Percentiles rank a stretch among this genome's conserved stretches.
These are phyloP conservation scores for Epizoanthus scotinus DNA, from an alignment of 92 coral and sea anemone genomes.

Conservation along the genomic window DNA sequence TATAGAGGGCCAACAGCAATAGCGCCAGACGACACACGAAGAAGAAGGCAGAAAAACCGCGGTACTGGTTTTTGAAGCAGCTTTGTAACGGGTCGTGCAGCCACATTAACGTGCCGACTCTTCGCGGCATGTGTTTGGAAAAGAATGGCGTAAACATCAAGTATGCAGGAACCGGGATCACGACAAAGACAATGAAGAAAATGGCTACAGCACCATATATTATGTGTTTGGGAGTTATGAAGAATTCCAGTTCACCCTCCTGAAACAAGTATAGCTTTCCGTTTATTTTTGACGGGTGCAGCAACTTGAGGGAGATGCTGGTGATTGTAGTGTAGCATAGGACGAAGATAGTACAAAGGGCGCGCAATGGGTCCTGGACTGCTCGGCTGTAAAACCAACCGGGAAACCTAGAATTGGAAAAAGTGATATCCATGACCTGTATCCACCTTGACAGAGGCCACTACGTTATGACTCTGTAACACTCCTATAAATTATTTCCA, in stretches of 20 bases:
- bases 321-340: constrained; percentile 85
- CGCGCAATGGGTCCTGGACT: constrained; percentile 76
- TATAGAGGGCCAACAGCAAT: not conserved
- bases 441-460: too few relatives aligned
- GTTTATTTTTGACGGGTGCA: constrained; percentile 57
- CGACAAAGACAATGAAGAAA: constrained; percentile 36
- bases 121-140: constrained; percentile 26
- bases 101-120: constrained; percentile 35
- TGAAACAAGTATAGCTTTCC: constrained; percentile 1
- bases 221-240: not conserved
- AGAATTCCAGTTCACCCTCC: constrained; percentile 1
- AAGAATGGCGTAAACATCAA: constrained; percentile 54
- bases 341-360: constrained; percentile 90
- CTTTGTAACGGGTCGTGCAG: constrained; percentile 47
- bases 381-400: constrained; percentile 79
- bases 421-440: not conserved
- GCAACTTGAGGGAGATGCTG: constrained; percentile 64
- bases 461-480: too few relatives aligned
- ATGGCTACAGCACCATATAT: constrained; percentile 22
- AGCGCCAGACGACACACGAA: constrained; percentile 43
- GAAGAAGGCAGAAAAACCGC: constrained; percentile 56
- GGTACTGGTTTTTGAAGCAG: constrained; percentile 52
- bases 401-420: constrained; percentile 44
- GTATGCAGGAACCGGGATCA: constrained; percentile 48
- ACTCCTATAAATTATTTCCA: too few relatives aligned